Percentiles rank a stretch among this genome's conserved stretches.
These are phyloP conservation scores for Lepilemur ruficaudatus DNA, from an alignment of 2,797 vertebrate species.

Conservation along the genomic window DNA sequence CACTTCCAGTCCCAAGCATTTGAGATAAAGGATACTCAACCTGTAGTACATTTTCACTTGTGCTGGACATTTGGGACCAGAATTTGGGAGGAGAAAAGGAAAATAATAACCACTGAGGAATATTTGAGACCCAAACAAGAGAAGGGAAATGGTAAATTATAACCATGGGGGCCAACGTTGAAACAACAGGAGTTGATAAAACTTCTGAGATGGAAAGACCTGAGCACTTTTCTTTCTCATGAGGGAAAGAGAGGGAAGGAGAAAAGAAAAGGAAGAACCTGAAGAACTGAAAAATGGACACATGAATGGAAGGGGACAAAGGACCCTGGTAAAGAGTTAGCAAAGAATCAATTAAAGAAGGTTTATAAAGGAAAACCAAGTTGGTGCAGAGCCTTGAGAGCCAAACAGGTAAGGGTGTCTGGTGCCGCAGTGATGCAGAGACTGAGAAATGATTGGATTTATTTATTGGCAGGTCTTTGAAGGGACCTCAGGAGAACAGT, in stretches of 20 bases:
- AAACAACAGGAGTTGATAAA: background rate
- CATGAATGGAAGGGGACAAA: background rate
- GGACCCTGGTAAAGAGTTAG: background rate
- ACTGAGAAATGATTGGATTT: background rate
- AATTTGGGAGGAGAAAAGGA: background rate
- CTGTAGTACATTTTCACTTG: background rate
- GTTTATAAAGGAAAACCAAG: background rate
- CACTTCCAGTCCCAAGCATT: background rate
- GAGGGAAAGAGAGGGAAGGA: background rate
- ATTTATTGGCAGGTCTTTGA: background rate
- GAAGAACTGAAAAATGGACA: background rate
- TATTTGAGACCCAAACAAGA: background rate
- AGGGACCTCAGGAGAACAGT: background rate
- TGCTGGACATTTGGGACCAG: background rate
- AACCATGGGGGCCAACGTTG: background rate
- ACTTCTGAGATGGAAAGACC: background rate
- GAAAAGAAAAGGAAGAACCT: background rate
- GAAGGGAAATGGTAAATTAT: background rate
- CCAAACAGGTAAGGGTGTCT: background rate
- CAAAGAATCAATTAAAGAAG: background rate
- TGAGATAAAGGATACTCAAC: background rate
- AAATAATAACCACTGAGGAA: background rate
- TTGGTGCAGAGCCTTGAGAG: background rate
- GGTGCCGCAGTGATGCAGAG: background rate
- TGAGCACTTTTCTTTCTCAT: no score